Evolutionary conservation across 2,888 invertebrate species (phyloP), one percentile per base, ranked within the genome.

Genomic region (Lepas anatifera): DNA sequence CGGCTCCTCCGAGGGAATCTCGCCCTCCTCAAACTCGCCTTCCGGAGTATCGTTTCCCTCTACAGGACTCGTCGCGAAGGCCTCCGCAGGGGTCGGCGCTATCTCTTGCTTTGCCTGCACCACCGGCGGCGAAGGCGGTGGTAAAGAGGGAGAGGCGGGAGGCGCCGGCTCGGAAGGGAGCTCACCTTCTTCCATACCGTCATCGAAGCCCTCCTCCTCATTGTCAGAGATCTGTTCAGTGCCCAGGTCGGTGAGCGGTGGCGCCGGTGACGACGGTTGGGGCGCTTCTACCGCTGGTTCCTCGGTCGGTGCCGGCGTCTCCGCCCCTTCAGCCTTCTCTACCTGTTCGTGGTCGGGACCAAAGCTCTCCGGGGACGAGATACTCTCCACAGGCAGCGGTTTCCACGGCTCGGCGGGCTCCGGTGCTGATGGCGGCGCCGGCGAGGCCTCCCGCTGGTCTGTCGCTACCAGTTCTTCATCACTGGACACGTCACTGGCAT

Each of bases 61-160:
- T 16, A 72, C 18, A 69, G 69, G 11, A 69, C 71, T 2, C 16
- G 3, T 32, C 32, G 32, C 18, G 29, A 18, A 18, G 27, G 11
- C 1, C 27, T 29, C 50, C 73, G 71, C 67, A 71, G 73, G 43
- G 64, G 43, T 67, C 70, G 72, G 46, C 69, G 70, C 18, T 37
- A 72, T 46, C 48, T 27, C 29, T 52, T 71, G 46, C 69, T 70
- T 16, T 37, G 71, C 39, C 48, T 25, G 37, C 52, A 68, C 35
- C 69, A 70, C 10, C 66, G 46, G 16, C 68, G 71, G 7, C 67
- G 66, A 66, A 16, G 43, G 8, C 16, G 68, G 3, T 48, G n/a
- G n/a, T n/a, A n/a, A n/a, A n/a, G n/a, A n/a, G 69, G 13, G 72
- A 72, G 3, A 66, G 71, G 29, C 73, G 73, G 68, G 71, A 72